phyloP scores from a whole-genome alignment of 2,888 invertebrate genomes.

The Molorchus minor region DNA sequence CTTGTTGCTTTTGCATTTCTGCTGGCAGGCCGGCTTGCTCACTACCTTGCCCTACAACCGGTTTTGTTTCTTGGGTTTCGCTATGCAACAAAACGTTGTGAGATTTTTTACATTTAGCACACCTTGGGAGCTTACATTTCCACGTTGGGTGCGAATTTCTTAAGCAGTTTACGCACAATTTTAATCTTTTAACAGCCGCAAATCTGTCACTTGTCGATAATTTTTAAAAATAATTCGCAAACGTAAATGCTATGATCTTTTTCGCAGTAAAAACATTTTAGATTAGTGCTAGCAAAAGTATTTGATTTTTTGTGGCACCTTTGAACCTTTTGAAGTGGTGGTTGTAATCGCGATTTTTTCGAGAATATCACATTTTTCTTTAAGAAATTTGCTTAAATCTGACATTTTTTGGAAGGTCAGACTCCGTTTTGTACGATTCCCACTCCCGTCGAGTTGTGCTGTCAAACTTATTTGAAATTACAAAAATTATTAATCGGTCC shows the following conservation, averaged over 20 bases:
- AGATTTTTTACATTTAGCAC: slow-evolving; percentile 9
- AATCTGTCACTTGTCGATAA: neutral
- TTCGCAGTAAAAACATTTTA: slow-evolving; percentile 2
- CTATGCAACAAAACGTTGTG: slow-evolving; percentile 10
- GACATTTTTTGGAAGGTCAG: neutral
- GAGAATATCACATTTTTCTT: neutral
- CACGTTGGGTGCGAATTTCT: neutral
- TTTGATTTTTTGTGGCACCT: neutral
- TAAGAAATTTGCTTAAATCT: slow-evolving; percentile 5
- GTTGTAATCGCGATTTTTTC: too few relatives aligned
- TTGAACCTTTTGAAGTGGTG: too few relatives aligned
- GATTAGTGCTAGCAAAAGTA: neutral
- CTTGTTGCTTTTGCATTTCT: neutral
- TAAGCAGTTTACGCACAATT: slow-evolving; percentile 15
- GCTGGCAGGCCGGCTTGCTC: neutral
- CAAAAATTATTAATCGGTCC: slow-evolving; percentile 5
- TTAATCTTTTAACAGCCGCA: slow-evolving; percentile 16
- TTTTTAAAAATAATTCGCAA: neutral
- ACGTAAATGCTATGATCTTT: neutral
- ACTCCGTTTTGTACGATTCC: neutral
- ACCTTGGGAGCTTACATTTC: slow-evolving; percentile 1
- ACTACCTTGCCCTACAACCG: neutral
- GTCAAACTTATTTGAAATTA: slow-evolving; percentile 14
- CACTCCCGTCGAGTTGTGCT: slow-evolving; percentile 13
- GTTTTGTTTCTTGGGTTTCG: neutral